Base-by-base conservation (phyloP, 2,113 vertebrate genomes). In the Amia ocellicauda region DNA sequence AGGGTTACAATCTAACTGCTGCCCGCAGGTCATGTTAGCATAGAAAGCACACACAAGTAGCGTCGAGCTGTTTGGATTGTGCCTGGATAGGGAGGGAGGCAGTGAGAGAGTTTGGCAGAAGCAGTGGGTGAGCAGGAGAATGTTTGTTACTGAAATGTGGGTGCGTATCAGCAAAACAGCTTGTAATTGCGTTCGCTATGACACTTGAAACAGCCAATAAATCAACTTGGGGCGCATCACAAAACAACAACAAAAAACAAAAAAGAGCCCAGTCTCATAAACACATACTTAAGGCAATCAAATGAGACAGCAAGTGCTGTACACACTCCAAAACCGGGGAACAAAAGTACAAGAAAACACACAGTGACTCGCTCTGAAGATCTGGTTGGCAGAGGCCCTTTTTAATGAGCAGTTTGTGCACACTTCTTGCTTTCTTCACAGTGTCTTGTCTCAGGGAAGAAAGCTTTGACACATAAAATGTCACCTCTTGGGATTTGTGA, bases 151-250 rank as follows among this genome's bases (percentile, higher is more conserved):
- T 47, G 31, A n/a, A 2, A n/a, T 47, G 43, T 47, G n/a, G 53
- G 54, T 79, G 78, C 71, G 77, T 78, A 81, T 82, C 75, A 5
- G 5, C 31, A 5, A 36, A 77, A 80, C 80, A 74, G 77, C 78
- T 81, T 81, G 77, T 82, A 85, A 85, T 85, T 81, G 77, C 77
- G 70, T 78, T 83, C 71, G 67, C 67, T 79, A 71, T 69, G 81
- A 82, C 80, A 83, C 66, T 7, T 55, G 74, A 72, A 72, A 72
- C 64, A 47, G 75, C 72, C 70, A 81, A 82, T 83, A 82, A 84
- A 84, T 86, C 78, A 84, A 70, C n/a, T 47, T 3, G 8, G n/a
- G n/a, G 16, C 19, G 78, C 71, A 55, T 22, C 8, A 68, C 62
- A 70, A 70, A 57, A 62, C 75, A 67, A 47, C 55, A 74, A 67